Conservation (phyloP, 2,797 vertebrate genomes). For the Mycteria americana region DNA sequence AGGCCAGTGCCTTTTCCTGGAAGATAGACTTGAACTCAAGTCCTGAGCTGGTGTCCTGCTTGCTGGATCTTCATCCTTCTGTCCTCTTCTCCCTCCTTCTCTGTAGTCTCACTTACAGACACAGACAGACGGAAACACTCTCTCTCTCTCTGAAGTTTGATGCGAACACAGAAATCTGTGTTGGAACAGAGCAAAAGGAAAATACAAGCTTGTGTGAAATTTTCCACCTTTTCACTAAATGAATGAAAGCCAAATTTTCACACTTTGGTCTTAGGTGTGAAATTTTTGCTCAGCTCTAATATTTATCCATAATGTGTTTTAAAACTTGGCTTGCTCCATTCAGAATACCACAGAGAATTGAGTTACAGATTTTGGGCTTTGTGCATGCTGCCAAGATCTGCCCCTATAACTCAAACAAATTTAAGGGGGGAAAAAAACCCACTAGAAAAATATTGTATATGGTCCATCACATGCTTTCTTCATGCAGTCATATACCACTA, state of each 20-base stretch:
- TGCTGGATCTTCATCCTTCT: not conserved
- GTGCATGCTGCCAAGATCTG: slow-evolving; percentile 52
- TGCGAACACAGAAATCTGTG: not conserved
- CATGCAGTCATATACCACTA: slow-evolving; percentile 49
- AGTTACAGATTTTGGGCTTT: slow-evolving; percentile 58
- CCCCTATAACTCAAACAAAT: slow-evolving; percentile 55
- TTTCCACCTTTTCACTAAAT: slow-evolving; percentile 59
- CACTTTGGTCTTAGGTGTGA: slow-evolving; percentile 58
- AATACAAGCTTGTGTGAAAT: slow-evolving; percentile 45
- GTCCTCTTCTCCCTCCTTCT: not conserved
- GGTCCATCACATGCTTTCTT: slow-evolving; percentile 54
- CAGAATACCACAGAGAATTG: slow-evolving; percentile 56
- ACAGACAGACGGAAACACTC: not conserved
- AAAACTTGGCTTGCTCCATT: slow-evolving; percentile 20
- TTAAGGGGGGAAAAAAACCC: not conserved
- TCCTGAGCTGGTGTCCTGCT: not conserved
- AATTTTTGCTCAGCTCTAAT: slow-evolving; percentile 45
- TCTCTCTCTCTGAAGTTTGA: not conserved
- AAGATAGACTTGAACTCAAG: not conserved
- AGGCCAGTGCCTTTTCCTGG: not conserved
- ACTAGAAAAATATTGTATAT: slow-evolving; percentile 45
- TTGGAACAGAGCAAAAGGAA: slow-evolving; percentile 28
- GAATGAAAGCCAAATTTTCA: slow-evolving; percentile 64
- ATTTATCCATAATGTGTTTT: slow-evolving; percentile 56
- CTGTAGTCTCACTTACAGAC: not conserved